Percentiles rank a stretch among this genome's conserved stretches.
Evolutionary conservation across 2,888 invertebrate species (phyloP).

Genomic region (Cryptus viduatorius): DNA sequence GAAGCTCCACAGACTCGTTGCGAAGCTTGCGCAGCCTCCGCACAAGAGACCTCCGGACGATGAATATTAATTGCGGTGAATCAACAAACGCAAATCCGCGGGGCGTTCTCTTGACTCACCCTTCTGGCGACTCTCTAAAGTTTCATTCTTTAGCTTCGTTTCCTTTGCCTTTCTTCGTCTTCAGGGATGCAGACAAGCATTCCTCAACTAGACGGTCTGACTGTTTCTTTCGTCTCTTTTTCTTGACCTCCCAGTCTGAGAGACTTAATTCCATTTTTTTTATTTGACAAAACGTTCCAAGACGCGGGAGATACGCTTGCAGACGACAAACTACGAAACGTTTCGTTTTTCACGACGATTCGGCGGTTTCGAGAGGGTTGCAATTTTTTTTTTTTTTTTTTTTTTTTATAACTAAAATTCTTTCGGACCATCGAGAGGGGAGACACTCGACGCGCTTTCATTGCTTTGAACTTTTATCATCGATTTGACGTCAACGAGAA

Average conservation of each 20-base stretch:
- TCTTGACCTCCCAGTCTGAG: neutral
- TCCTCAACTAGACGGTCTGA: neutral
- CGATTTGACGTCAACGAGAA: slow-evolving; percentile 16
- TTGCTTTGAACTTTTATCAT: slow-evolving; percentile 27
- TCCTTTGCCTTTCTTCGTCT: neutral
- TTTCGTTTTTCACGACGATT: neutral
- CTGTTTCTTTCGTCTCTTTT: neutral
- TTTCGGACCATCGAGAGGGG: neutral
- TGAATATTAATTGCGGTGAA: slow-evolving; percentile 69
- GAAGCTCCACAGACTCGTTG: slow-evolving; percentile 33
- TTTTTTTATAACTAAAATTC: neutral
- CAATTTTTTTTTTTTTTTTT: neutral
- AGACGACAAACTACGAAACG: too few species aligned
- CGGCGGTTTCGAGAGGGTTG: neutral
- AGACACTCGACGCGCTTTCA: neutral
- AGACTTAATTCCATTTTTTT: neutral
- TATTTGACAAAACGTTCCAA: neutral
- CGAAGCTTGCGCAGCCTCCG: slow-evolving; percentile 29
- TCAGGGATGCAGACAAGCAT: neutral
- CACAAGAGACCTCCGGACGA: slow-evolving; percentile 56
- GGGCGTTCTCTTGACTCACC: slow-evolving; percentile 42
- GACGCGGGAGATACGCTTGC: too few species aligned
- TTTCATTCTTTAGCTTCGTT: slow-evolving; percentile 37
- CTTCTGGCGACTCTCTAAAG: slow-evolving; percentile 13
- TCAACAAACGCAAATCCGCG: slow-evolving; percentile 67